Base-by-base conservation (phyloP, 2,797 vertebrate species). In the Urocyon cinereoargenteus region DNA sequence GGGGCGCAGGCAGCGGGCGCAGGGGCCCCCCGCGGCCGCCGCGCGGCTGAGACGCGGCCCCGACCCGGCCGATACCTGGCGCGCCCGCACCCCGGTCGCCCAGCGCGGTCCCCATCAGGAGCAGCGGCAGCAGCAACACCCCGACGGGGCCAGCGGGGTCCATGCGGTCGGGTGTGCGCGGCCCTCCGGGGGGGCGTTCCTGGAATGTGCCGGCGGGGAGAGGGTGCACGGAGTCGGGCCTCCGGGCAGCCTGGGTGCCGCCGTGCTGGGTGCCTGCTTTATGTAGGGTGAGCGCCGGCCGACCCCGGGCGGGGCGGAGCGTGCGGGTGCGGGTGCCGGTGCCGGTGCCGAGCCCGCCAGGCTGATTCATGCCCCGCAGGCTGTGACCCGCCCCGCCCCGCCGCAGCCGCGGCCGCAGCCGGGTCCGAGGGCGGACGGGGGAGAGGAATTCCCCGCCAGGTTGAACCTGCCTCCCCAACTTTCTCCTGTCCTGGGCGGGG, bases 231-330 rank as follows among this genome's bases (percentile, higher is more conserved):
- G 86, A 2, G 81, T 66, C 28, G 34, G 14, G 21, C 70, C 53
- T 83, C 16, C 1, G 28, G 62, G 70, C 34, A 15, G 75, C 31
- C 77, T 64, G 49, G 61, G 53, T 24, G 19, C 45, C 2, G 3
- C 12, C 13, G 28, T 2, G 22, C 14, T 4, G 24, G 59, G 90
- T 8, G 57, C 59, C 0, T 2, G 45, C 72, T 96, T 98, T 98
- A 94, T 90, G 75, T 5, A 22, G 68, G 26, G 36, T 1, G 15
- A 40, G 24, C 1, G 57, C 51, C 78, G 57, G 13, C 78, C 2
- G 57, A 83, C 75, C 92, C 85, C 14, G 36, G 51, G n/a, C 70
- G 34, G 91, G 96, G 96, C 91, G 96, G 93, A 59, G 96, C 89
- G n/a, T 26, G 92, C 36, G 28, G 18, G 16, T 24, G 49, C 22